These are phyloP conservation scores for Syrmaticus mikado DNA, from an alignment of 2,113 vertebrate species.

Conservation along the genomic window DNA sequence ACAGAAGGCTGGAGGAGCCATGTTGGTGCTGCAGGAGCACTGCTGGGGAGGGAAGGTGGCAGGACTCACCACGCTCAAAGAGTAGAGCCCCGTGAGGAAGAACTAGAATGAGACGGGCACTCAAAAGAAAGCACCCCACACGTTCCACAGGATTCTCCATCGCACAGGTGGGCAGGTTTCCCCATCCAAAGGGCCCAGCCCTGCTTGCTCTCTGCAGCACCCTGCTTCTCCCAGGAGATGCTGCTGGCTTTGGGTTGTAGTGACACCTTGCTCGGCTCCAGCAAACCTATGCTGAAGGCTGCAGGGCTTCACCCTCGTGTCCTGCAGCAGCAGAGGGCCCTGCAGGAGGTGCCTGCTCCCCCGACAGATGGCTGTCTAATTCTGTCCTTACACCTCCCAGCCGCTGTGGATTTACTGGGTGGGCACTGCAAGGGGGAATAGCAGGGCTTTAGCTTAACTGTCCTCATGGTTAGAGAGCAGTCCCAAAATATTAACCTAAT, in stretches of 20 bases:
- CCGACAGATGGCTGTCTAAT: background rate
- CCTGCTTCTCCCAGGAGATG: background rate
- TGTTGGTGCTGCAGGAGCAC: too few species aligned
- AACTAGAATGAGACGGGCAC: background rate
- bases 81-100: background rate
- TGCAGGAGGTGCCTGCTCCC: background rate
- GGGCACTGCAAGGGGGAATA: background rate
- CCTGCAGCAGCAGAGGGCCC: background rate
- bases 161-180: background rate
- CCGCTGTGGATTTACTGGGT: background rate
- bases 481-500: background rate
- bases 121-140: background rate
- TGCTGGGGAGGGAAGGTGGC: too few species aligned
- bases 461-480: background rate
- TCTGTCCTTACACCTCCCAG: background rate
- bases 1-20: background rate
- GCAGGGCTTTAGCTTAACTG: background rate
- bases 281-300: background rate
- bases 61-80: rapidly evolving
- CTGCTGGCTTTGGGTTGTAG: background rate
- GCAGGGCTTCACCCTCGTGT: rapidly evolving
- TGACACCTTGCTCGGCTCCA: background rate
- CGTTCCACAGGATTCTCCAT: background rate
- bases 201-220: background rate
- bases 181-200: background rate